Evolutionary conservation across 2,888 invertebrate species (phyloP).

Genomic region (Dione vanillae): DNA sequence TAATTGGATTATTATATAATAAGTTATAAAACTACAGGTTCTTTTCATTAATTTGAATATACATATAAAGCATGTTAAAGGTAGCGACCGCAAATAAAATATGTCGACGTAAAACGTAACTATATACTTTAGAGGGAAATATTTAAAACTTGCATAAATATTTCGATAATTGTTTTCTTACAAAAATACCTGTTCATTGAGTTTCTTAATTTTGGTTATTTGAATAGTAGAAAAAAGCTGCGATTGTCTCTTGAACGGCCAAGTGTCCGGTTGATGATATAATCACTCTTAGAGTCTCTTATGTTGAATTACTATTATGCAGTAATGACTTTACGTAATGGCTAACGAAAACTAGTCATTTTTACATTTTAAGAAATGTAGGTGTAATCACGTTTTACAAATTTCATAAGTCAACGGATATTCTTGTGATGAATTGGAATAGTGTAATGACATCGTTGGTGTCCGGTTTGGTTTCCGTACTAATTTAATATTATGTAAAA

Average conservation of each 20-base stretch:
- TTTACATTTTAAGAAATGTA: conserved; percentile 27
- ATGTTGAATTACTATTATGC: conserved; percentile 45
- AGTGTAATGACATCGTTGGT: background rate
- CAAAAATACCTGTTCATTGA: background rate
- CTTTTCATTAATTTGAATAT: background rate
- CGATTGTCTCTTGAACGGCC: conserved; percentile 27
- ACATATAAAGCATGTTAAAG: background rate
- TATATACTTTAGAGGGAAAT: background rate
- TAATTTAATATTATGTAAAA: conserved; percentile 1
- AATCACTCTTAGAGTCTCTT: conserved; percentile 39
- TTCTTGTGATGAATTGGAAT: background rate
- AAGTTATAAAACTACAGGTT: background rate
- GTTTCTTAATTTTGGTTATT: conserved; percentile 30
- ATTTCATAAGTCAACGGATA: background rate
- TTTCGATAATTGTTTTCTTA: background rate
- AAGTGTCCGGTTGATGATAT: conserved; percentile 44
- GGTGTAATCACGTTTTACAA: background rate
- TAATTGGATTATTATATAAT: background rate
- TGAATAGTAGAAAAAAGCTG: conserved; percentile 26
- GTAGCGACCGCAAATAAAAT: background rate
- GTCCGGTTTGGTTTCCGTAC: background rate
- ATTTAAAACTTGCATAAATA: conserved; percentile 2
- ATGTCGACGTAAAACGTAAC: background rate
- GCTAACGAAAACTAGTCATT: conserved; percentile 35
- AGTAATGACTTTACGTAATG: conserved; percentile 43